Conservation (phyloP, 2,888 invertebrate genomes). For the Xylota segnis region DNA sequence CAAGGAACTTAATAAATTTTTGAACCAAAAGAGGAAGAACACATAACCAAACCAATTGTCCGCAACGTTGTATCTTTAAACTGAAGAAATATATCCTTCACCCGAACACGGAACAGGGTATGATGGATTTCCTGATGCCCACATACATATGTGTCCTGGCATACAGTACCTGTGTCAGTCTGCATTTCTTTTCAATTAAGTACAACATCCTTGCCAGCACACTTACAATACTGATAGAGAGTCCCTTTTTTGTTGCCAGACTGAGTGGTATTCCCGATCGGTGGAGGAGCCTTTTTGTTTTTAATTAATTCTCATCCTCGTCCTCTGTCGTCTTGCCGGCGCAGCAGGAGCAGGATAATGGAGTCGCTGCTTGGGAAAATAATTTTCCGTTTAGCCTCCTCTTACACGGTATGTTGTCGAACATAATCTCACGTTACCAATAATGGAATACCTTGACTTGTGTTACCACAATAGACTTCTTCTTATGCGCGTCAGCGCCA, state of each 20-base stretch:
- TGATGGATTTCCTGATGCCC: conserved; percentile 25
- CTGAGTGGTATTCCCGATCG: background rate
- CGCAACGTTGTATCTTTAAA: conserved; percentile 1
- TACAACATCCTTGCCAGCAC: conserved; percentile 19
- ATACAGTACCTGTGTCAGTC: conserved; percentile 1
- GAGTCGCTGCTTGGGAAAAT: conserved; percentile 40
- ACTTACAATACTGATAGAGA: conserved; percentile 3
- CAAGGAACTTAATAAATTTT: conserved; percentile 33
- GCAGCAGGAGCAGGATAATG: conserved; percentile 28
- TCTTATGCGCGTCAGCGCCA: conserved; percentile 18
- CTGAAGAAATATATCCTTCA: conserved; percentile 1
- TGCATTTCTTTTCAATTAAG: conserved; percentile 35
- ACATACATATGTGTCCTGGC: background rate
- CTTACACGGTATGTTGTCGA: conserved; percentile 23
- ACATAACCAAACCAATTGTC: conserved; percentile 41
- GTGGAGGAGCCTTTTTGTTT: conserved; percentile 18
- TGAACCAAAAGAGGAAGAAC: conserved; percentile 3
- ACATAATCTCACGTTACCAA: conserved; percentile 71
- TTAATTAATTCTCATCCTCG: conserved; percentile 59
- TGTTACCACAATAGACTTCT: conserved; percentile 20
- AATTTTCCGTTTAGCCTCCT: conserved; percentile 7
- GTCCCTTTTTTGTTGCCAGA: background rate
- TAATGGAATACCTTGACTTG: conserved; percentile 61
- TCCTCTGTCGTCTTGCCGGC: background rate
- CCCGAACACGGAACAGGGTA: background rate